These are phyloP conservation scores for Ectobius pallidus DNA, from an alignment of 2,888 invertebrate species.

Conservation along the genomic window DNA sequence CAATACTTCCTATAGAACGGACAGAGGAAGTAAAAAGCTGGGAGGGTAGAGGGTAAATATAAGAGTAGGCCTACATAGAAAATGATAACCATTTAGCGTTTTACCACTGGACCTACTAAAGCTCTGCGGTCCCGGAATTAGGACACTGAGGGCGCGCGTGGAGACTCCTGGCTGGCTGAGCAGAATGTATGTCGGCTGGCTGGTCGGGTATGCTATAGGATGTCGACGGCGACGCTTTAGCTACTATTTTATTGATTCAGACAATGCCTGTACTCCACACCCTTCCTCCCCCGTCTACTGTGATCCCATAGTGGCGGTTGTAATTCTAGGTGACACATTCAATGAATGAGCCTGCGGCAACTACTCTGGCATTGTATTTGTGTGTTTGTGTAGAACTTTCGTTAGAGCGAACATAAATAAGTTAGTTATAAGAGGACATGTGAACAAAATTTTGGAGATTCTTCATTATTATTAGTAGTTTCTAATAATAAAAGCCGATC, in stretches of 20 bases:
- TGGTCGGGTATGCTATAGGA: constrained; percentile 4
- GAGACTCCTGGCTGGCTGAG: background rate
- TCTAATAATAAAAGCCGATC: no score
- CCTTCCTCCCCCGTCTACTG: background rate
- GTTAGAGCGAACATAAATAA: background rate
- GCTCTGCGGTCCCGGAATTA: no score
- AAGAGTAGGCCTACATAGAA: no score
- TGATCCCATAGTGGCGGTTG: background rate
- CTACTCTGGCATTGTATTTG: background rate
- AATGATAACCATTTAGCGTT: no score
- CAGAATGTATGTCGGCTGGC: background rate
- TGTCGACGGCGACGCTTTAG: background rate
- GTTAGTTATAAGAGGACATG: no score
- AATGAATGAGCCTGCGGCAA: background rate
- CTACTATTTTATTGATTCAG: constrained; percentile 18
- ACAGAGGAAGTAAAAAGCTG: no score
- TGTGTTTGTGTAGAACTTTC: background rate
- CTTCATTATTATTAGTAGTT: no score
- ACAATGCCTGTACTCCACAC: background rate
- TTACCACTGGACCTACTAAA: no score
- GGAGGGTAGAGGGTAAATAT: no score
- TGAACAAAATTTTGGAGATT: no score
- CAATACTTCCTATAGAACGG: no score
- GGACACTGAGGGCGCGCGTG: background rate
- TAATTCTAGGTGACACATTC: background rate